Conservation (phyloP, 2,113 vertebrate genomes). For the Lasiurus borealis region DNA sequence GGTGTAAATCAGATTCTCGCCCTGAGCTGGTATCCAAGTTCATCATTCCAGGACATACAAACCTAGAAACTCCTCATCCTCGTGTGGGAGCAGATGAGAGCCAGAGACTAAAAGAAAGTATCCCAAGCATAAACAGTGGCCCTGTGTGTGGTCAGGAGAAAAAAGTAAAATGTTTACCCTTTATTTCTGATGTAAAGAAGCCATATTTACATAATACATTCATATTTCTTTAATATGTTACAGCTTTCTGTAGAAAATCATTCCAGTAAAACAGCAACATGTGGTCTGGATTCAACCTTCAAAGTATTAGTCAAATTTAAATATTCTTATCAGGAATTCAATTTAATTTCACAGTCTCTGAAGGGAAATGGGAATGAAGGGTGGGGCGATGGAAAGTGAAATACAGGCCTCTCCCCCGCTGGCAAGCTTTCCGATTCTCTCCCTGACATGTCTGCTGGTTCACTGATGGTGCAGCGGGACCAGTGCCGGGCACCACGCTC, state of each 20-base stretch:
- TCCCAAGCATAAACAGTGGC: background rate
- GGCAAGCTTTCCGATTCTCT: fast-evolving
- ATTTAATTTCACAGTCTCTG: conserved; percentile 75
- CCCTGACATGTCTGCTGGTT: background rate
- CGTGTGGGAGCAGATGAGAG: background rate
- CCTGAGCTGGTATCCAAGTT: background rate
- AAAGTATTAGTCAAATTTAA: conserved; percentile 82
- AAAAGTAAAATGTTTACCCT: conserved; percentile 79
- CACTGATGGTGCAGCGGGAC: background rate
- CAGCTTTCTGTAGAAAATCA: conserved; percentile 86
- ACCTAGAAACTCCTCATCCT: too few relatives aligned
- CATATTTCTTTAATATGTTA: conserved; percentile 87
- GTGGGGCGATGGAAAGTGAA: background rate
- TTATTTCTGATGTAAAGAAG: conserved; percentile 87
- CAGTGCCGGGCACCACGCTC: background rate
- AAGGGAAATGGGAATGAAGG: conserved; percentile 37
- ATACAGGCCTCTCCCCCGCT: background rate
- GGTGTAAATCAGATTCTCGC: background rate
- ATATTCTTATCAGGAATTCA: conserved; percentile 74
- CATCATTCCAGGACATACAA: background rate
- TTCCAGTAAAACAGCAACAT: conserved; percentile 85
- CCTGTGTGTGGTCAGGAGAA: conserved; percentile 70
- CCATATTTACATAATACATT: conserved; percentile 90
- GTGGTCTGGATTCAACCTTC: conserved; percentile 79
- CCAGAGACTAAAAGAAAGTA: background rate